Conservation (phyloP, 2,888 invertebrate genomes). For the Diarsia mendica region DNA sequence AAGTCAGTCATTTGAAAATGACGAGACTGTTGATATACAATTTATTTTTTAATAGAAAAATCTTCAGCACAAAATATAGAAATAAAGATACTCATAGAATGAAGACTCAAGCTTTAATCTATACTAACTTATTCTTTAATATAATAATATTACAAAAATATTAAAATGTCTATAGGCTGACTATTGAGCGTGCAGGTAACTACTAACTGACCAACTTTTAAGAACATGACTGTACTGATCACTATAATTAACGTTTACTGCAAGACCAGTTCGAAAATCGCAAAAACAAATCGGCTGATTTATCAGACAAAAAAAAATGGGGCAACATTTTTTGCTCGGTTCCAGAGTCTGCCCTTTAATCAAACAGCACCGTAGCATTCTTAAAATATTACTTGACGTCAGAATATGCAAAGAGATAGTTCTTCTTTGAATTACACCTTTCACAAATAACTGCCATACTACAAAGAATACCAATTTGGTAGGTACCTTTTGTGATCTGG, state of each 20-base stretch:
- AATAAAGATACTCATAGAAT: neutral
- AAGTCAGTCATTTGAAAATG: constrained; percentile 36
- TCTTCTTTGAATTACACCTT: neutral
- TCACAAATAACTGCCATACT: neutral
- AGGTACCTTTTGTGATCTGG: neutral
- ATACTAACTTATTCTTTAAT: too few relatives aligned
- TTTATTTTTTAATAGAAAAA: neutral
- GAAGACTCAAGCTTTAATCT: neutral
- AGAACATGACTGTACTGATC: too few relatives aligned
- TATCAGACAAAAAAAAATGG: too few relatives aligned
- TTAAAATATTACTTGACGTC: neutral
- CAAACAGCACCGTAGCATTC: neutral
- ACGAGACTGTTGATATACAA: neutral
- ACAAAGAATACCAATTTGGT: neutral
- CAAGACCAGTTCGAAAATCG: too few relatives aligned
- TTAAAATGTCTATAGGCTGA: neutral
- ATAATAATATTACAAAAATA: too few relatives aligned
- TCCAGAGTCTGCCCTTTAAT: neutral
- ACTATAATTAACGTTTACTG: too few relatives aligned
- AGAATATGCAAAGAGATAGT: neutral
- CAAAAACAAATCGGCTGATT: too few relatives aligned
- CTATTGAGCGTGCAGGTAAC: too few relatives aligned
- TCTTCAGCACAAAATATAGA: neutral
- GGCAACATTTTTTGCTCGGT: neutral
- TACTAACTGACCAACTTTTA: too few relatives aligned